Evolutionary conservation across 1,140 invertebrate species (phyloP).

Genomic region (Camponotus floridanus): DNA sequence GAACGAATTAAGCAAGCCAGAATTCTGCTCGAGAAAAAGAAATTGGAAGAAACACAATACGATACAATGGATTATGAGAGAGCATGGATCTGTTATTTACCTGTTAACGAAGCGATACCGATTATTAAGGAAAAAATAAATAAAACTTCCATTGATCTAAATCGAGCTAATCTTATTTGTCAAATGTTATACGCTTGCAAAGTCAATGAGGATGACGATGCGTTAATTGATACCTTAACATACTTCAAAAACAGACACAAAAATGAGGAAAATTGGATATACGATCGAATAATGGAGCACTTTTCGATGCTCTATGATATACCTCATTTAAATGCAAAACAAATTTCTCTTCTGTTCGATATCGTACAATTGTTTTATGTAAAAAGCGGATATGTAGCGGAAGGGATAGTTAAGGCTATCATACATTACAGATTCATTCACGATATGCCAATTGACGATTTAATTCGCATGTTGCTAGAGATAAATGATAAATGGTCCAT

Average conservation of each 20-base stretch:
- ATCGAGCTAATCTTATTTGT: slow-evolving; percentile 48
- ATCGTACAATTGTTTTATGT: slow-evolving; percentile 66
- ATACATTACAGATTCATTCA: slow-evolving; percentile 68
- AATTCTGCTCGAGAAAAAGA: slow-evolving; percentile 67
- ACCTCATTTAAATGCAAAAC: slow-evolving; percentile 20
- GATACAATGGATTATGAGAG: not conserved
- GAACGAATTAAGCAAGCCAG: slow-evolving; percentile 75
- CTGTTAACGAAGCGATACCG: slow-evolving; percentile 70
- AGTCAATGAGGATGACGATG: slow-evolving; percentile 76
- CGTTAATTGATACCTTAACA: slow-evolving; percentile 72
- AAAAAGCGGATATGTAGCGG: slow-evolving; percentile 6
- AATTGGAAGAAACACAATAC: not conserved
- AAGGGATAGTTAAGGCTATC: slow-evolving; percentile 21
- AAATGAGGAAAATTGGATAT: slow-evolving; percentile 74
- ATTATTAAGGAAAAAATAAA: slow-evolving; percentile 73
- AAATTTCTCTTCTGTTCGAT: slow-evolving; percentile 67
- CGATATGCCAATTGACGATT: slow-evolving; percentile 55
- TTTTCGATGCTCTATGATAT: slow-evolving; percentile 66
- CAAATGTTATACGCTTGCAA: slow-evolving; percentile 78
- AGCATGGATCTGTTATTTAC: slow-evolving; percentile 79
- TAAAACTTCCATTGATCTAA: slow-evolving; percentile 16
- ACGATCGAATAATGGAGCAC: slow-evolving; percentile 41
- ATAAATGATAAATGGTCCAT: not conserved
- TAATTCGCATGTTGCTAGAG: slow-evolving; percentile 60
- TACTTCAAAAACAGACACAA: slow-evolving; percentile 74